Evolutionary conservation across 2,888 invertebrate species (phyloP).

Genomic region (Crocallis elinguaria): DNA sequence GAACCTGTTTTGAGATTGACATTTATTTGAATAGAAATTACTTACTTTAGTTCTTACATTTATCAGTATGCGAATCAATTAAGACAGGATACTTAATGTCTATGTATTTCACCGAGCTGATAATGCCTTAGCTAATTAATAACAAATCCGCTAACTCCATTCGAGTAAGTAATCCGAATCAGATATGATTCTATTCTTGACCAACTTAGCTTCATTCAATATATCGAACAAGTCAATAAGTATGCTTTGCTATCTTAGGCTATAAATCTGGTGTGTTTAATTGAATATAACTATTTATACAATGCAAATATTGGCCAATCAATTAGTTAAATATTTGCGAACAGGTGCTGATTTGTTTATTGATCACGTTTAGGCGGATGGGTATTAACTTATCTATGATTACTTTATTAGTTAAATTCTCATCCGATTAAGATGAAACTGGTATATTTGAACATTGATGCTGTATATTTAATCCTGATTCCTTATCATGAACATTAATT

Average conservation of each 20-base stretch:
- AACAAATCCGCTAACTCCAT: constrained; percentile 7
- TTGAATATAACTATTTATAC: constrained; percentile 15
- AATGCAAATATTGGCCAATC: constrained; percentile 8
- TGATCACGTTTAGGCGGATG: not conserved
- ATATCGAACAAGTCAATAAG: not conserved
- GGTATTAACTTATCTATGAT: not conserved
- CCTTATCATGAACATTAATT: too few species aligned
- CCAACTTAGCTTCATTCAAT: not conserved
- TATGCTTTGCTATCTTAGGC: not conserved
- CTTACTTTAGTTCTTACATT: too few species aligned
- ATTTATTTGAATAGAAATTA: too few species aligned
- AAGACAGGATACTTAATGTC: not conserved
- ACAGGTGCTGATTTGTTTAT: constrained; percentile 23
- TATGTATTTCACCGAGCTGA: not conserved
- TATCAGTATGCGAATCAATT: too few species aligned
- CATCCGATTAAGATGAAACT: too few species aligned
- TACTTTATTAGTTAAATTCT: not conserved
- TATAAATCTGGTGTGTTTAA: constrained; percentile 2
- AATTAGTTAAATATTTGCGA: constrained; percentile 16
- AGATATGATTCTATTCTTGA: constrained; percentile 7
- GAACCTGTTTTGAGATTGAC: too few species aligned
- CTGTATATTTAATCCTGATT: too few species aligned
- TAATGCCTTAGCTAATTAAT: not conserved
- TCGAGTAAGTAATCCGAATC: constrained; percentile 2
- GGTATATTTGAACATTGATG: too few species aligned